phyloP scores from a whole-genome alignment of 2,888 invertebrate genomes.

The Melanchra persicariae region DNA sequence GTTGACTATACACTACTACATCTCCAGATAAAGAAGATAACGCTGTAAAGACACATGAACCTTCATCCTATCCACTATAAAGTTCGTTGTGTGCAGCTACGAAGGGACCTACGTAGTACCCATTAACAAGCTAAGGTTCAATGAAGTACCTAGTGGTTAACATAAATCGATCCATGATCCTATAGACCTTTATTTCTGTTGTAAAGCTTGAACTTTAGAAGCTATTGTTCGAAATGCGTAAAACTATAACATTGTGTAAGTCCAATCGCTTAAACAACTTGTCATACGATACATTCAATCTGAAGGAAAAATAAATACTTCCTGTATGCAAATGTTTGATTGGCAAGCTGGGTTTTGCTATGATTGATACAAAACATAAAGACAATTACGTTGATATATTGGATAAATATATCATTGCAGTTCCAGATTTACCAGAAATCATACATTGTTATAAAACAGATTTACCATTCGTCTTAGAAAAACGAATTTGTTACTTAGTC shows the following conservation, averaged over 20 bases:
- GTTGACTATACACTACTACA: not conserved
- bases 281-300: conserved; percentile 47
- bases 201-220: conserved; percentile 45
- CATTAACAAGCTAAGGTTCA: conserved; percentile 12
- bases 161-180: conserved; percentile 43
- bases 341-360: not conserved
- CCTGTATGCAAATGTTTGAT: conserved; percentile 14
- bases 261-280: conserved; percentile 41
- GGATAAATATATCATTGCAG: not conserved
- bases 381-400: no score
- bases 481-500: conserved; percentile 14
- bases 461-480: conserved; percentile 22
- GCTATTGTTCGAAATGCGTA: conserved; percentile 53
- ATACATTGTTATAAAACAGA: conserved; percentile 25
- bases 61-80: not conserved
- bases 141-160: conserved; percentile 20
- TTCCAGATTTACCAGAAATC: not conserved
- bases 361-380: not conserved
- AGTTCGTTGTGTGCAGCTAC: not conserved
- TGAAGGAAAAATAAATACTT: conserved; percentile 38
- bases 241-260: conserved; percentile 54
- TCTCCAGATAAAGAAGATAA: not conserved
- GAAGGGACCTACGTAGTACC: not conserved
- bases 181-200: conserved; percentile 47
- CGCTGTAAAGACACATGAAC: not conserved